Percentiles rank a stretch among this genome's conserved stretches.
Conservation (phyloP, 2,888 invertebrate genomes). For the Timema cristinae region DNA sequence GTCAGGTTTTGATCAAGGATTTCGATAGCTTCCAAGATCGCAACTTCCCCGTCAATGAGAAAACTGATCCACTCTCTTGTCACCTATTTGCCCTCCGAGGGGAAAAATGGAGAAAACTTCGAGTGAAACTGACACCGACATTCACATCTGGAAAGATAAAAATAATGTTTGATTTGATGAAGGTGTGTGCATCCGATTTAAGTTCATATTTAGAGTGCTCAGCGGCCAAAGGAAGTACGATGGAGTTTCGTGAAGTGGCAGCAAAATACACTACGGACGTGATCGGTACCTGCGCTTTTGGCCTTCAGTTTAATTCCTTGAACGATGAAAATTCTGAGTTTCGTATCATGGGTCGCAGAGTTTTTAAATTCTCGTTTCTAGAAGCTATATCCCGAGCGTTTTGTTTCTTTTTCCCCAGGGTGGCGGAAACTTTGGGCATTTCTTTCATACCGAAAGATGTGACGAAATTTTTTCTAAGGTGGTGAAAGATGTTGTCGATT, state of each 20-base stretch:
- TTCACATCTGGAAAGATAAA: conserved; percentile 54
- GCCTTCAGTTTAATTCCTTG: conserved; percentile 41
- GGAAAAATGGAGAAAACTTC: conserved; percentile 48
- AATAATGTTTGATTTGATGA: conserved; percentile 49
- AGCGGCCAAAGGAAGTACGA: conserved; percentile 37
- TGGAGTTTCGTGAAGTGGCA: conserved; percentile 36
- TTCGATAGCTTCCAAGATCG: conserved; percentile 63
- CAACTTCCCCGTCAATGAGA: conserved; percentile 57
- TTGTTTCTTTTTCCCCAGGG: conserved; percentile 41
- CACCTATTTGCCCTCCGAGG: conserved; percentile 39
- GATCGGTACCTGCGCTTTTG: conserved; percentile 48
- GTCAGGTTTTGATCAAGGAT: conserved; percentile 56
- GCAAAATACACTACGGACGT: conserved; percentile 46
- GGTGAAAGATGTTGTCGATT: conserved; percentile 48
- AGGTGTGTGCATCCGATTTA: conserved; percentile 49
- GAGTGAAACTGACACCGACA: conserved; percentile 51
- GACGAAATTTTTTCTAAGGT: conserved; percentile 49
- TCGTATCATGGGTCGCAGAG: conserved; percentile 34
- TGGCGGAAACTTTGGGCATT: conserved; percentile 40
- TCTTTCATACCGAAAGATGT: conserved; percentile 41
- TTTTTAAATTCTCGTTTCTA: conserved; percentile 34
- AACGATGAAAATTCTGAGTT: conserved; percentile 30
- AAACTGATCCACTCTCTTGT: conserved; percentile 56
- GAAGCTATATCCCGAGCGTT: conserved; percentile 40
- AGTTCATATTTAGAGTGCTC: conserved; percentile 44